Percentiles rank a stretch among this genome's conserved stretches.
Evolutionary conservation across 2,888 invertebrate genomes (phyloP).

Genomic region (Ichneumoninae sp.): DNA sequence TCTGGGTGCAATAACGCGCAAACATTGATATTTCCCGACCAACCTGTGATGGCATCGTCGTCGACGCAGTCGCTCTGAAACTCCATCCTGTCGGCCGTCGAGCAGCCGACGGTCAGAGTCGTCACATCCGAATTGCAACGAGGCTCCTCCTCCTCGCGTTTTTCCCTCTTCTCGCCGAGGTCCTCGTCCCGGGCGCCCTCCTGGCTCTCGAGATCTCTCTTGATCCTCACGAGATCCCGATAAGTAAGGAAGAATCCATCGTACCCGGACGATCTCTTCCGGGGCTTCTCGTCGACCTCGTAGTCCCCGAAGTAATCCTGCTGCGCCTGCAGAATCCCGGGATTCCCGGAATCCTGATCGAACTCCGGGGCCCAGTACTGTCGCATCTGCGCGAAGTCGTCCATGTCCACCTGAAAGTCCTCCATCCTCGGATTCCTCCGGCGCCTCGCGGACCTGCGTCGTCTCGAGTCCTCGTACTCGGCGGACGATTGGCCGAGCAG

Average conservation of each 20-base stretch:
- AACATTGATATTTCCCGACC: slow-evolving; percentile 7
- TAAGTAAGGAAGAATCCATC: slow-evolving; percentile 69
- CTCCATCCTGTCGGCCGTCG: slow-evolving; percentile 91
- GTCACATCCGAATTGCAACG: slow-evolving; percentile 86
- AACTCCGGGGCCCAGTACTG: slow-evolving; percentile 73
- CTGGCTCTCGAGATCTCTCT: slow-evolving; percentile 73
- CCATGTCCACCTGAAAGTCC: slow-evolving; percentile 77
- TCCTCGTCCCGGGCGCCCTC: slow-evolving; percentile 61
- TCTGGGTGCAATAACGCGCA: neutral
- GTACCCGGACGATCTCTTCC: slow-evolving; percentile 62
- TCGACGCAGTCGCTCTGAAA: slow-evolving; percentile 90
- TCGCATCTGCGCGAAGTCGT: slow-evolving; percentile 73
- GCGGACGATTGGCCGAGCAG: slow-evolving; percentile 35
- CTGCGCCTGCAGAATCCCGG: slow-evolving; percentile 72
- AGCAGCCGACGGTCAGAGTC: slow-evolving; percentile 91
- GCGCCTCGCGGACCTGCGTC: slow-evolving; percentile 41
- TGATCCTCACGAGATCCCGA: slow-evolving; percentile 75
- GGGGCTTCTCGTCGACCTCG: slow-evolving; percentile 71
- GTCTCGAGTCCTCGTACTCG: slow-evolving; percentile 29
- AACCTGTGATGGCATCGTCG: slow-evolving; percentile 89
- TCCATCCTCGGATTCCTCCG: slow-evolving; percentile 73
- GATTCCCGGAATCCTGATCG: slow-evolving; percentile 44
- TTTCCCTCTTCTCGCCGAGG: slow-evolving; percentile 69
- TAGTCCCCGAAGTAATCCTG: slow-evolving; percentile 80
- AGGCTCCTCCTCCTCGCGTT: slow-evolving; percentile 75